Base-by-base conservation (phyloP, 1,140 invertebrate species). In the Caenorhabditis latens region DNA sequence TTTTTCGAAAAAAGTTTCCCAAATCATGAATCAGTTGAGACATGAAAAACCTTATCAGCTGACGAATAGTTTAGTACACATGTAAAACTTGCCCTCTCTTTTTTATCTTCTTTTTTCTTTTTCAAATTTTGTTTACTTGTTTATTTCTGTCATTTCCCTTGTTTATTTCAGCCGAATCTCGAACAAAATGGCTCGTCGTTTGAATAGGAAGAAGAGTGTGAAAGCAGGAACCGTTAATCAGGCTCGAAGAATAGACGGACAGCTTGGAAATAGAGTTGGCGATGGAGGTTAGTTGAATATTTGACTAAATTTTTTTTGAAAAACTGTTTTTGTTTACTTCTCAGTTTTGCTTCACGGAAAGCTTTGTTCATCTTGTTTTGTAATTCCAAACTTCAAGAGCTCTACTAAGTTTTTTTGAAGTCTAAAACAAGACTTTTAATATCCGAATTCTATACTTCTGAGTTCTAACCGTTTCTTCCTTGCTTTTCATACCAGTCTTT, bases 131-230 rank as follows among this genome's bases (percentile, higher is more conserved):
- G 21, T 63, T 63, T 63, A 21, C n/a, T 32, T 21, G 24, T 40
- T 63, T 63, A 21, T 63, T 32, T 3, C 24, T n/a, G 2, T n/a
- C 11, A 53, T 53, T 53, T 53, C 4, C 16, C 50, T 13, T 9
- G 9, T 16, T 65, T 65, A 4, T 65, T 71, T 43, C 42, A 71
- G 43, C 11, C 40, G 67, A 14, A 16, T 6, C 46, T 32, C 19
- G 13, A 14, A 14, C 40, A 79, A 13, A 46, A 79, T 79, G 71
- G 21, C 46, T 32, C 71, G 71, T 79, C 71, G 71, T 24, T 46
- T 53, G 9, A 79, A 79, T n/a, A 79, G 50, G n/a, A 50, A 71
- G 19, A n/a, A n/a, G 9, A n/a, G 2, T 46, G n/a, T 5, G 46
- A 71, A 79, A 43, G 40, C 46, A 43, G 14, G 21, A 8, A 14